These are phyloP conservation scores for Pogonocichla stellata DNA, from an alignment of 2,113 vertebrate species.

Conservation along the genomic window DNA sequence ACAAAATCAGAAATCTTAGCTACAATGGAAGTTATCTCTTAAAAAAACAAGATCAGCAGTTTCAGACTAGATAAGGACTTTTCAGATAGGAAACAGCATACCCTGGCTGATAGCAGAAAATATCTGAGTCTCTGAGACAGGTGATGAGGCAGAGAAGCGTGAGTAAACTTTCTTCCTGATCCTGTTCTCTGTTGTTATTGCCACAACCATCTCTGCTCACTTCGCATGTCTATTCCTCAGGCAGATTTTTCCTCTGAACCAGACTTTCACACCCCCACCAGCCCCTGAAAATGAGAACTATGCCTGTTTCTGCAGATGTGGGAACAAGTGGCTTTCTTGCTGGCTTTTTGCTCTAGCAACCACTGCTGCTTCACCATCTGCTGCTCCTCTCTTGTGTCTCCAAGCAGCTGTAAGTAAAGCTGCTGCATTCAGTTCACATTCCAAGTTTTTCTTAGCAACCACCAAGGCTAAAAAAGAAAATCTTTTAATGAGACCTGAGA, in stretches of 20 bases:
- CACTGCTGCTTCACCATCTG: slow-evolving; percentile 19
- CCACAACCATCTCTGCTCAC: neutral
- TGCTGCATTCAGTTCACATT: slow-evolving; percentile 4
- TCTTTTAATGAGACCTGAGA: neutral
- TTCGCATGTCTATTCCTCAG: neutral
- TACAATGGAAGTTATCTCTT: neutral
- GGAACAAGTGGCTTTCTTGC: slow-evolving; percentile 1
- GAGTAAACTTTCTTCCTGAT: neutral
- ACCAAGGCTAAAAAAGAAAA: neutral
- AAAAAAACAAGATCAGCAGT: slow-evolving; percentile 7
- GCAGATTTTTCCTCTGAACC: neutral
- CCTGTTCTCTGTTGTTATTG: neutral
- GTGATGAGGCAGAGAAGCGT: neutral
- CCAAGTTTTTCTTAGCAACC: slow-evolving; percentile 40
- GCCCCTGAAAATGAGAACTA: neutral
- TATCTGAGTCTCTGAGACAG: neutral
- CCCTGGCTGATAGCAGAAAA: neutral
- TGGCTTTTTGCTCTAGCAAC: neutral
- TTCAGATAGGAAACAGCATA: neutral
- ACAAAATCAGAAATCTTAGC: slow-evolving; percentile 11
- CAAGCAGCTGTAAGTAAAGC: slow-evolving; percentile 48
- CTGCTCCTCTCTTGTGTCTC: neutral
- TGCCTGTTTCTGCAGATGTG: slow-evolving; percentile 17
- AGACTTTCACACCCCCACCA: neutral
- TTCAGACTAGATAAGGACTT: slow-evolving; percentile 22